A percentile compares a stretch with the other conserved stretches of the same genome.
These are phyloP conservation scores for Porites lutea DNA, from an alignment of 64 coral and sea anemone genomes.

Conservation along the genomic window DNA sequence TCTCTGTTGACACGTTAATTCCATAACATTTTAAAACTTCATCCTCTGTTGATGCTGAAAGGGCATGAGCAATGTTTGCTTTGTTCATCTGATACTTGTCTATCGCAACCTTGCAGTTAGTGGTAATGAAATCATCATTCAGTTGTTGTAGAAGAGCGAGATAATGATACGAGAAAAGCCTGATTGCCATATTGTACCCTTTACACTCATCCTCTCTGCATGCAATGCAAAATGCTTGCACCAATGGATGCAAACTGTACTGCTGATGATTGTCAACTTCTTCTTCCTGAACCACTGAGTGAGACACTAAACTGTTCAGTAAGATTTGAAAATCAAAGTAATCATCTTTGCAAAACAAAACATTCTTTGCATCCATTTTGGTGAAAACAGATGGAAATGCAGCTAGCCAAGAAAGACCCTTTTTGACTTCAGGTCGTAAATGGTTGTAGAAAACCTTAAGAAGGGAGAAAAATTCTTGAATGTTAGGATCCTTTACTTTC, in stretches of 20 bases:
- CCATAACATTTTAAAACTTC: constrained; percentile 5
- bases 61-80: constrained; percentile 75
- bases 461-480: background rate
- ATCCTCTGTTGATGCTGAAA: constrained; percentile 34
- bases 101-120: constrained; percentile 14
- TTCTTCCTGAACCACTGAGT: constrained; percentile 11
- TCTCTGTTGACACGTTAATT: constrained; percentile 69
- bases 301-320: background rate
- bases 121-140: constrained; percentile 36
- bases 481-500: background rate
- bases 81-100: constrained; percentile 35
- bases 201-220: background rate
- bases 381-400: constrained; percentile 50
- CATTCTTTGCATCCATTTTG: constrained; percentile 4
- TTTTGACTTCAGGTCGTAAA: background rate
- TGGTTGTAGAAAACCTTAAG: constrained; percentile 18
- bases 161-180: constrained; percentile 18
- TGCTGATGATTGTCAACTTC: background rate
- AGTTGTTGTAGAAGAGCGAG: constrained; percentile 19
- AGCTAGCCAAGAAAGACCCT: constrained; percentile 16
- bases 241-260: constrained; percentile 43
- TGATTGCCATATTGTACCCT: constrained; percentile 41
- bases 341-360: background rate
- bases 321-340: background rate
- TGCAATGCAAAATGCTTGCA: constrained; percentile 28